These are phyloP conservation scores for Myotis yumanensis DNA, from an alignment of 2,113 vertebrate species.

Conservation along the genomic window DNA sequence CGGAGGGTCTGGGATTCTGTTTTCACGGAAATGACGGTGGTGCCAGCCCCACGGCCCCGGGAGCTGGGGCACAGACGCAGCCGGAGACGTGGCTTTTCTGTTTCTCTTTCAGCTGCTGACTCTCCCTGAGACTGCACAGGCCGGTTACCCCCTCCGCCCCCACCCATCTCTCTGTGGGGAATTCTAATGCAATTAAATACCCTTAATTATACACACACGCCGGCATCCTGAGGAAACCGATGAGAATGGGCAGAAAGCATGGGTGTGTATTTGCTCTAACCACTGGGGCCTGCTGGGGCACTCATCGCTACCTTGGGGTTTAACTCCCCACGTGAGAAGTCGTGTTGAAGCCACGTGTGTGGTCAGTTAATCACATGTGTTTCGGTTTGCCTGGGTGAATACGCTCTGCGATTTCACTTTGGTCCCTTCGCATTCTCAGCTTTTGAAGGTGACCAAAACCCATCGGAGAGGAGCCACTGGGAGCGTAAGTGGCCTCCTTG, in stretches of 20 bases:
- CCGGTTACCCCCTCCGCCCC: slow-evolving; percentile 7
- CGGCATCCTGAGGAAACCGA: slow-evolving; percentile 68
- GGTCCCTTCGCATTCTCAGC: slow-evolving; percentile 36
- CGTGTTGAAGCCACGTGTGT: slow-evolving; percentile 68
- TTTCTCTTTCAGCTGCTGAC: slow-evolving; percentile 1
- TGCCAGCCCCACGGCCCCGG: background rate
- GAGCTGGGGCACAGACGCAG: background rate
- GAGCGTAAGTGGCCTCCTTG: slow-evolving; percentile 1
- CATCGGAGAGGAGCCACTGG: background rate
- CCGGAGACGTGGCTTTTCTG: background rate
- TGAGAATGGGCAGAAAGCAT: slow-evolving; percentile 70
- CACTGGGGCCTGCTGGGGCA: slow-evolving; percentile 54
- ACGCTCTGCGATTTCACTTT: slow-evolving; percentile 24
- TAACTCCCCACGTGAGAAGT: slow-evolving; percentile 49
- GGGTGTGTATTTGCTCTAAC: slow-evolving; percentile 62
- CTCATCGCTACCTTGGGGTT: slow-evolving; percentile 63
- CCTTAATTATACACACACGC: slow-evolving; percentile 68
- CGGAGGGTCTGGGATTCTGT: background rate
- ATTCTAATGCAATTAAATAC: slow-evolving; percentile 70
- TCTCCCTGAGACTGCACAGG: slow-evolving; percentile 29
- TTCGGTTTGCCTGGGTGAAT: slow-evolving; percentile 33
- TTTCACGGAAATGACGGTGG: background rate
- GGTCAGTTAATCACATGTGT: slow-evolving; percentile 51
- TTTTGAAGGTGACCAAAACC: slow-evolving; percentile 45
- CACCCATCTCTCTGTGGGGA: slow-evolving; percentile 49